These are phyloP conservation scores for Porites cylindrica DNA, from an alignment of 92 coral and sea anemone species.

Conservation along the genomic window DNA sequence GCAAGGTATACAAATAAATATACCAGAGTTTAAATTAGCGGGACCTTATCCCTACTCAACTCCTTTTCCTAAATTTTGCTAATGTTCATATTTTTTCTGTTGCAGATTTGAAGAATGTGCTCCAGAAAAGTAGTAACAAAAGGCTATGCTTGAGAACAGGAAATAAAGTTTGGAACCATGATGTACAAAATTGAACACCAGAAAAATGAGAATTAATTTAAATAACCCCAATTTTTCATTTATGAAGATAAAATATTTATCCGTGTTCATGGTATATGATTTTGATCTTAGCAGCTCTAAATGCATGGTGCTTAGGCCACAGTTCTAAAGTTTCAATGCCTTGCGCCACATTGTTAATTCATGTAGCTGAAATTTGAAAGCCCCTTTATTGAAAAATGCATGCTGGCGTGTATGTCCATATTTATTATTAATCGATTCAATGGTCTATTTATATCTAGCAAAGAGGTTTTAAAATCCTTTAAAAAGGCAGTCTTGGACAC, in stretches of 20 bases:
- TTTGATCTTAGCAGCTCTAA: background rate
- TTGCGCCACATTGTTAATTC: background rate
- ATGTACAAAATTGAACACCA: background rate
- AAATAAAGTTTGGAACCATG: background rate
- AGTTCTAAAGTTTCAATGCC: background rate
- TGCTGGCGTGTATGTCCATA: constrained; percentile 13
- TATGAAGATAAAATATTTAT: no score
- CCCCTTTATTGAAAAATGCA: background rate
- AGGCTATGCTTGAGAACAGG: constrained; percentile 10
- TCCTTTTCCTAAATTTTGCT: background rate
- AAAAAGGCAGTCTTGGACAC: background rate
- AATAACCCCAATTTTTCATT: background rate
- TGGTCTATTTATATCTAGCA: constrained; percentile 2
- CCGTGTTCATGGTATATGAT: background rate
- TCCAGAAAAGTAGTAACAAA: constrained; percentile 36
- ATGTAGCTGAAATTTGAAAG: background rate
- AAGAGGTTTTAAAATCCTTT: background rate
- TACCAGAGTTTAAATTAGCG: background rate
- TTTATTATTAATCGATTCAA: background rate
- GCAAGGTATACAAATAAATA: constrained; percentile 42
- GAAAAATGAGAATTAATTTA: background rate
- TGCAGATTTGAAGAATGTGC: constrained; percentile 40
- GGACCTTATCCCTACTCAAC: background rate
- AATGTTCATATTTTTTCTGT: background rate
- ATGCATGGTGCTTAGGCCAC: background rate